Evolutionary conservation across 2,888 invertebrate species (phyloP), one percentile per base, ranked within the genome.

Genomic region (Brachypalpus laphriformis): DNA sequence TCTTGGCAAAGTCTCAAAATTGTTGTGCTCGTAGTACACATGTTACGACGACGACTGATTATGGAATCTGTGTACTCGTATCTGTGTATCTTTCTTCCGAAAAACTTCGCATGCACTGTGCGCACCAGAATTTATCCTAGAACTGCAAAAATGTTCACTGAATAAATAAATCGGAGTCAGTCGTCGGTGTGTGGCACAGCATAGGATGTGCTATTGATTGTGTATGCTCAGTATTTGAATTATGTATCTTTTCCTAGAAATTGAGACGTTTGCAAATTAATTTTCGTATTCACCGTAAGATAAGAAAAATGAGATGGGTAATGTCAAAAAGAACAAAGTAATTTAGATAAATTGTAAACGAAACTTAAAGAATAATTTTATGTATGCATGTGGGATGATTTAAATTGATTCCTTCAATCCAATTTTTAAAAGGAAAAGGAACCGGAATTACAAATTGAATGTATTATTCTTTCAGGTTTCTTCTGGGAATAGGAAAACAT

Each of bases 1-100:
- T 42, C 45, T 82, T 82, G 82, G 82, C 82, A 82, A 63, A 47
- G 59, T 61, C 54, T 78, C 82, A 82, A 82, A 77, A 78, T 37
- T 68, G 59, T 56, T 57, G 51, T 68, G 54, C 66, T 8, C 51
- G 66, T 16, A 20, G 22, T 51, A 66, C 51, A 59, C 59, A 59
- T 59, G 59, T 59, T 40, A 20, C 40, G 59, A 40, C 40, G 59
- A 40, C 34, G 59, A 37, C 14, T 37, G 25, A 5, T 56, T 34
- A 18, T 16, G 16, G 34, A 16, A 34, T 40, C 8, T 34, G 5
- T 11, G 11, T 34, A 31, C 34, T n/a, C 40, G 59, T 59, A 22
- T 34, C 34, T 34, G 34, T 34, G 34, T 34, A 34, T 34, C 34
- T 31, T 54, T 40, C 57, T 57, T 8, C 4, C 6, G 18, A 7